Conservation (phyloP, 2,113 vertebrate genomes). For the Mungos mungo region DNA sequence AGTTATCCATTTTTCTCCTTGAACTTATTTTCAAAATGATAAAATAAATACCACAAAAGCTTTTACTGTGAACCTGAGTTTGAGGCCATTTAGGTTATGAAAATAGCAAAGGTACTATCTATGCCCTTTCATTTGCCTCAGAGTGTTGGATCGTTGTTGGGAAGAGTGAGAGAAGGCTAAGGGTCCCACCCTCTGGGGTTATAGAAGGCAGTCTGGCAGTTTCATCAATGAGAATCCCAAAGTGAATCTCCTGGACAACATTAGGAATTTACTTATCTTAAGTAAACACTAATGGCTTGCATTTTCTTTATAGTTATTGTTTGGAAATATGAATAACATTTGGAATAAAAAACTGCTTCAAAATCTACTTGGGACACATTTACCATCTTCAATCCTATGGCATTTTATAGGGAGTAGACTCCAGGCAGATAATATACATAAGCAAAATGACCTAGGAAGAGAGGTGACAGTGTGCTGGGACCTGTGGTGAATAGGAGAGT, state of each 20-base stretch:
- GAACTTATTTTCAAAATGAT: neutral
- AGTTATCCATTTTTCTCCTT: neutral
- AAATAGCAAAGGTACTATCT: neutral
- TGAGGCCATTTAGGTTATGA: neutral
- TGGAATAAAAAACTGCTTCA: neutral
- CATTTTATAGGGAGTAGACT: neutral
- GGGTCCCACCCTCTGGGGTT: neutral
- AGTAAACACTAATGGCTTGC: neutral
- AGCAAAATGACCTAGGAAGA: neutral
- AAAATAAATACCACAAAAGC: neutral
- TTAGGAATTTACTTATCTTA: neutral
- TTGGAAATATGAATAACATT: neutral
- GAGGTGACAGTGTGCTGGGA: too few species aligned
- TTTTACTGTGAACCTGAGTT: neutral
- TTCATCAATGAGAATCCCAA: neutral
- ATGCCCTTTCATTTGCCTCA: neutral
- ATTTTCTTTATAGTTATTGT: neutral
- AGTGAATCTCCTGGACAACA: neutral
- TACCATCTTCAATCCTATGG: neutral
- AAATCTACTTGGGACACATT: neutral
- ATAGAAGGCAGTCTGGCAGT: neutral
- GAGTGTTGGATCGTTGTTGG: neutral
- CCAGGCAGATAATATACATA: too few species aligned
- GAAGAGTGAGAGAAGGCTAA: neutral
- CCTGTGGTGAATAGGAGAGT: neutral